Evolutionary conservation across 2,113 vertebrate species (phyloP).

Genomic region (Megaceryle maxima): DNA sequence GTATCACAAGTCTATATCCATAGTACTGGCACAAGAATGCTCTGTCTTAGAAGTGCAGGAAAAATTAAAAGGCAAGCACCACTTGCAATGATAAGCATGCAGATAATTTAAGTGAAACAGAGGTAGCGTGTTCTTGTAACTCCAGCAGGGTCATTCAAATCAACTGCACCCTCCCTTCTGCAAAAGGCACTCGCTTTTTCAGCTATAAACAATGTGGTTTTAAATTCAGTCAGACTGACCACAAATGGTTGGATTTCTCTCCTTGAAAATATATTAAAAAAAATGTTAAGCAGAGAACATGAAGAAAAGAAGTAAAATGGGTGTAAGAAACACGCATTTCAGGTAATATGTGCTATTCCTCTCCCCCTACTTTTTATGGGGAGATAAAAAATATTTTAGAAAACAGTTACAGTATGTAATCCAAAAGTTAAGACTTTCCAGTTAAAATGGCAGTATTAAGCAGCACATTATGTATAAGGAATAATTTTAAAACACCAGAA

Average conservation of each 20-base stretch:
- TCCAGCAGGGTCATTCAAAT: slow-evolving; percentile 68
- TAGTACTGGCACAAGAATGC: slow-evolving; percentile 62
- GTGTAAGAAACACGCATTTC: slow-evolving; percentile 46
- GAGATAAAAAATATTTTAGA: slow-evolving; percentile 39
- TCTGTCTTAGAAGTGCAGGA: slow-evolving; percentile 50
- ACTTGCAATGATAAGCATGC: slow-evolving; percentile 74
- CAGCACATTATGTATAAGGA: slow-evolving; percentile 60
- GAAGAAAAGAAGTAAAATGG: neutral
- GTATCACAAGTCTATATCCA: slow-evolving; percentile 32
- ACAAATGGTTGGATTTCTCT: slow-evolving; percentile 41
- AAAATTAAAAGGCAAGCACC: slow-evolving; percentile 68
- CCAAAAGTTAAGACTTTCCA: slow-evolving; percentile 60
- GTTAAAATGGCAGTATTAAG: slow-evolving; percentile 70
- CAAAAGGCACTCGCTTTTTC: slow-evolving; percentile 81
- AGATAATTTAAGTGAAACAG: slow-evolving; percentile 75
- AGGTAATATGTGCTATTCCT: slow-evolving; percentile 44
- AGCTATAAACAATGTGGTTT: slow-evolving; percentile 69
- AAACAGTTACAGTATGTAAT: slow-evolving; percentile 31
- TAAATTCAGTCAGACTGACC: slow-evolving; percentile 32
- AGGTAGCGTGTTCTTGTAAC: slow-evolving; percentile 77
- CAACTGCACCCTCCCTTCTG: slow-evolving; percentile 72
- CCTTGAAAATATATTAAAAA: slow-evolving; percentile 63
- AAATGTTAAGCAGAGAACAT: slow-evolving; percentile 58
- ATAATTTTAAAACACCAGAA: slow-evolving; percentile 43
- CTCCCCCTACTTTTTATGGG: neutral